Percentiles rank a stretch among this genome's conserved stretches.
phyloP scores from a whole-genome alignment of 2,797 vertebrate genomes.

The Tokudaia muenninki region DNA sequence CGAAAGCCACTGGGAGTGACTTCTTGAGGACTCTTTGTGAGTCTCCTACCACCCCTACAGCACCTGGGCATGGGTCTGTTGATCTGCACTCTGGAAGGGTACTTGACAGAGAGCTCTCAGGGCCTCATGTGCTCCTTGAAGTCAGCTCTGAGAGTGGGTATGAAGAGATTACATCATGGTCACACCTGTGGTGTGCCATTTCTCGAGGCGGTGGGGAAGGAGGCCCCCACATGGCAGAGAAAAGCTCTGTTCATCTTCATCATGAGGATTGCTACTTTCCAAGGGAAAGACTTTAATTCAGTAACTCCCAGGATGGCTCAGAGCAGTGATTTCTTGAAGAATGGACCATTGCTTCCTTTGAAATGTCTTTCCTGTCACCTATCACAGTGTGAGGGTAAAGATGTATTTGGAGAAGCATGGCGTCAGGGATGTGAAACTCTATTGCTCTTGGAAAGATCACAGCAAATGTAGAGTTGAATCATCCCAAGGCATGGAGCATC shows the following conservation, averaged over 20 bases:
- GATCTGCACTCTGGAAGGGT: not conserved
- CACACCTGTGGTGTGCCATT: not conserved
- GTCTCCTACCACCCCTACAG: not conserved
- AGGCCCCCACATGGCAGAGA: not conserved
- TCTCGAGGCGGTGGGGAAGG: not conserved
- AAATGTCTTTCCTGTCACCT: not conserved
- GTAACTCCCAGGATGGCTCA: not conserved
- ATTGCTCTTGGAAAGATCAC: not conserved
- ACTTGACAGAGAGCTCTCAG: not conserved
- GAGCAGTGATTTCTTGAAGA: conserved; percentile 4
- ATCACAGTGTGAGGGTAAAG: not conserved
- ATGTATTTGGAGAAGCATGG: conserved; percentile 15
- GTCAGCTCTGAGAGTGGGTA: not conserved
- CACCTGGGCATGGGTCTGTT: not conserved
- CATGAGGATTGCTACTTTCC: not conserved
- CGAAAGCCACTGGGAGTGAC: not conserved
- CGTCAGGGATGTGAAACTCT: conserved; percentile 10
- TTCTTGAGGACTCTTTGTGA: not conserved
- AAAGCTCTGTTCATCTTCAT: not conserved
- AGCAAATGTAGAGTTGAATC: not conserved
- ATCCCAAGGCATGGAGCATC: not conserved
- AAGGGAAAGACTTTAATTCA: not conserved
- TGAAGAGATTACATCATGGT: not conserved
- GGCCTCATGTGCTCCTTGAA: not conserved
- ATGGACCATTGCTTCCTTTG: not conserved